Percentiles rank a stretch among this genome's conserved stretches.
These are phyloP conservation scores for Propithecus coquereli DNA, from an alignment of 2,113 vertebrate species.

Conservation along the genomic window DNA sequence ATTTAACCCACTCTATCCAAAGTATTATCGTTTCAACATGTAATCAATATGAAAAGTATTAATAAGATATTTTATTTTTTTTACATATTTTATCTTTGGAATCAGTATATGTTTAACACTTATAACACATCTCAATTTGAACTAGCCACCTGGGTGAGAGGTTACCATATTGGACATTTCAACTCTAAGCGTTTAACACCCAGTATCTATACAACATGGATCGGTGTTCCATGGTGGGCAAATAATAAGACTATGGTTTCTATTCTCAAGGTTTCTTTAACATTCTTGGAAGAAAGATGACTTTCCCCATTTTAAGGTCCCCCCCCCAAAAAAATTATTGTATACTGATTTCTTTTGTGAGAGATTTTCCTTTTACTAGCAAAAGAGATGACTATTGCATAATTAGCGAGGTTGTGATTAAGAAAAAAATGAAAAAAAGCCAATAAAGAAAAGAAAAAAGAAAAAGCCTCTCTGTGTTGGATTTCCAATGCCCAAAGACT, in stretches of 20 bases:
- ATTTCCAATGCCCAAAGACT: neutral
- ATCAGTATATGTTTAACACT: neutral
- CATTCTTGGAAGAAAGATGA: neutral
- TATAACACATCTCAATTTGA: neutral
- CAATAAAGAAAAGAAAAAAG: neutral
- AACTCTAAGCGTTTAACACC: neutral
- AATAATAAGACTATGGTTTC: neutral
- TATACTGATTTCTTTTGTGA: neutral
- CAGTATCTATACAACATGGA: neutral
- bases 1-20: neutral
- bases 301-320: fast-evolving
- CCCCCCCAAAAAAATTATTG: neutral
- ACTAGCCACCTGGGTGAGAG: neutral
- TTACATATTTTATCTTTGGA: neutral
- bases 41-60: neutral
- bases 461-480: neutral
- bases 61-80: neutral
- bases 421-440: neutral
- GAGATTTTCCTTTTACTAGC: neutral
- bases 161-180: neutral
- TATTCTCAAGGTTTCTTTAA: neutral
- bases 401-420: neutral
- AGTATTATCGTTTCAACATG: neutral
- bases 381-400: neutral
- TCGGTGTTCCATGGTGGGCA: neutral